A percentile compares a stretch with the other conserved stretches of the same genome.
Evolutionary conservation across 2,888 invertebrate species (phyloP).

Genomic region (Drosophila eohydei): DNA sequence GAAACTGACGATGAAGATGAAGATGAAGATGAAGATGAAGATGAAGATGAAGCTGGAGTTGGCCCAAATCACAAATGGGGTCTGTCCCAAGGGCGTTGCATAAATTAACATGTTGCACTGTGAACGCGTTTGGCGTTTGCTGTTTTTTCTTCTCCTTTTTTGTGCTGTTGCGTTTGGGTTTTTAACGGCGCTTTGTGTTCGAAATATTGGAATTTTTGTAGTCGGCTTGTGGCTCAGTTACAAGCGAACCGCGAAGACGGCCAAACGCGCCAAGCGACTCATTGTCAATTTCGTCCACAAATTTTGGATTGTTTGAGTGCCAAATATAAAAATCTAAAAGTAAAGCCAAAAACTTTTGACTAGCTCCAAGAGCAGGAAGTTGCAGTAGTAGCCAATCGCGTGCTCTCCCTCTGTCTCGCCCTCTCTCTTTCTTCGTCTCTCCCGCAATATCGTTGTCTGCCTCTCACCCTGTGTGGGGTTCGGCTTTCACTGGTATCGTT

Average conservation of each 20-base stretch:
- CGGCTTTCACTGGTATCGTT: constrained; percentile 73
- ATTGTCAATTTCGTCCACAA: constrained; percentile 6
- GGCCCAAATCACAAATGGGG: constrained; percentile 64
- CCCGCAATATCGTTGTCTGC: neutral
- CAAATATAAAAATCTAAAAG: neutral
- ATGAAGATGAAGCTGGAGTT: constrained; percentile 13
- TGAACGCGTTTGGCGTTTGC: constrained; percentile 25
- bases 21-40: neutral
- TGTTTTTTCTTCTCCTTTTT: constrained; percentile 2
- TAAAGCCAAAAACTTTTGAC: neutral
- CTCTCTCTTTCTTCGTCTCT: neutral
- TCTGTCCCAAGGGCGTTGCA: constrained; percentile 74
- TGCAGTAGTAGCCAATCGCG: neutral
- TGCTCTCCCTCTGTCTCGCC: neutral
- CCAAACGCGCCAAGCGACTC: constrained; percentile 39
- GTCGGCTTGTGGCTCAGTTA: constrained; percentile 55
- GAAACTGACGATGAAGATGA: neutral
- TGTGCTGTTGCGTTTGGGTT: constrained; percentile 34
- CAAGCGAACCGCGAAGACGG: constrained; percentile 65
- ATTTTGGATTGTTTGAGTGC: constrained; percentile 20
- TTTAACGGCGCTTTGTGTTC: constrained; percentile 47
- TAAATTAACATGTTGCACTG: constrained; percentile 68
- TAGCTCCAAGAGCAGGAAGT: constrained; percentile 12
- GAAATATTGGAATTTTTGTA: constrained; percentile 17
- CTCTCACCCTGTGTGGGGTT: constrained; percentile 19